phyloP scores from a whole-genome alignment of 2,113 vertebrate species.

The Pleuronectes platessa region DNA sequence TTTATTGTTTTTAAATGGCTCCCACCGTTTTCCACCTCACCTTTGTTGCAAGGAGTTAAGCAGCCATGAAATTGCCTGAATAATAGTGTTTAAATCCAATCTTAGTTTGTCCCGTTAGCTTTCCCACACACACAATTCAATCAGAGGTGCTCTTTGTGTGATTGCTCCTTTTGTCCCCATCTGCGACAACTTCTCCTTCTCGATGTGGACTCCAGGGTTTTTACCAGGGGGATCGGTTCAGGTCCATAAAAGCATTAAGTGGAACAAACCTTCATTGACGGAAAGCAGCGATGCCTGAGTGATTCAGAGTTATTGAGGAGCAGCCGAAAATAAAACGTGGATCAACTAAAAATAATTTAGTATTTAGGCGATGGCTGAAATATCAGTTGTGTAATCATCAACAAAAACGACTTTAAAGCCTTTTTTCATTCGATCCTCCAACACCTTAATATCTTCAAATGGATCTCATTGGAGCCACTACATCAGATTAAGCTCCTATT shows the following conservation, averaged over 20 bases:
- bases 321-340: neutral
- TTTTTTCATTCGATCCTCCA: conserved; percentile 13
- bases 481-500: conserved; percentile 50
- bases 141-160: conserved; percentile 69
- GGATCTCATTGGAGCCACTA: conserved; percentile 52
- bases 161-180: conserved; percentile 74
- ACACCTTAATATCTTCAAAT: conserved; percentile 56
- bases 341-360: neutral
- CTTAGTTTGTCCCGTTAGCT: conserved; percentile 81
- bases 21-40: conserved; percentile 72
- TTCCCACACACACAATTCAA: conserved; percentile 64
- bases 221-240: conserved; percentile 51
- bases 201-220: conserved; percentile 60
- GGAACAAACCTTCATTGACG: conserved; percentile 19
- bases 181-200: conserved; percentile 65
- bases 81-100: conserved; percentile 96
- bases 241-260: conserved; percentile 44
- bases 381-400: neutral
- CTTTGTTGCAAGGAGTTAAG: conserved; percentile 87
- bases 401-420: neutral
- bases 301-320: neutral
- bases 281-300: conserved; percentile 8
- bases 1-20: conserved; percentile 90
- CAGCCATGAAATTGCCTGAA: conserved; percentile 97
- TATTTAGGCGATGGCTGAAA: neutral